Evolutionary conservation across 92 coral and sea anemone genomes (phyloP).

Genomic region (Paragorgia papillata): DNA sequence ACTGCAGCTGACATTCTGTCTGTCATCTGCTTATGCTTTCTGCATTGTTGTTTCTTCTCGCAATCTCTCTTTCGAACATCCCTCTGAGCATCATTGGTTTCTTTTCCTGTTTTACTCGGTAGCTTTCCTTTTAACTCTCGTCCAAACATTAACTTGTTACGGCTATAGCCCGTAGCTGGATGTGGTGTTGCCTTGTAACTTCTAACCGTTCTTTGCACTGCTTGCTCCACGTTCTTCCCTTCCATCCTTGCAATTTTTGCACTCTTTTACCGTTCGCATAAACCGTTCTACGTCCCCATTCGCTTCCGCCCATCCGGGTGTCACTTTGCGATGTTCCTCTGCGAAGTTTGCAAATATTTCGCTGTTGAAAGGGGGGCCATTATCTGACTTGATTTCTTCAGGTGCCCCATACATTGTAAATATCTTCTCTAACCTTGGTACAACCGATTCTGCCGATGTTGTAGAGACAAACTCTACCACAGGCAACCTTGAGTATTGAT

Average conservation of each 20-base stretch:
- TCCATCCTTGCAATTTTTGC: conserved; percentile 20
- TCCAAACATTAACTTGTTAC: conserved; percentile 43
- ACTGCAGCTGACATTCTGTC: conserved; percentile 23
- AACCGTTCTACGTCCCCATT: conserved; percentile 42
- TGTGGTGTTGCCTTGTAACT: conserved; percentile 44
- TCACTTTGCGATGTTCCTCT: conserved; percentile 34
- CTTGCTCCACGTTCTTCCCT: conserved; percentile 7
- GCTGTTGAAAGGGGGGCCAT: conserved; percentile 46
- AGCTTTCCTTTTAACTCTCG: conserved; percentile 43
- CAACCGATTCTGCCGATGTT: conserved; percentile 25
- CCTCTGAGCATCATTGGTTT: too few relatives aligned
- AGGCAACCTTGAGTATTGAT: conserved; percentile 36
- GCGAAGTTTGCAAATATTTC: conserved; percentile 20
- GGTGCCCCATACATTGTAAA: conserved; percentile 35
- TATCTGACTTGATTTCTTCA: conserved; percentile 35
- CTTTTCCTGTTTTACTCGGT: conserved; percentile 20
- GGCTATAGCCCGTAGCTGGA: conserved; percentile 41
- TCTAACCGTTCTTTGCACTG: conserved; percentile 20
- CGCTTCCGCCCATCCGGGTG: conserved; percentile 44
- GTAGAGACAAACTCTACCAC: conserved; percentile 39
- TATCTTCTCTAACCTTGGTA: conserved; percentile 24
- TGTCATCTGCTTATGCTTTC: conserved; percentile 40
- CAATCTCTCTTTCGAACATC: background rate
- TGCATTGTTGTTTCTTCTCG: background rate
- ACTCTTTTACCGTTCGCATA: conserved; percentile 23